Percentiles rank a stretch among this genome's conserved stretches.
These are phyloP conservation scores for Turnix velox DNA, from an alignment of 2,113 vertebrate genomes.

Conservation along the genomic window DNA sequence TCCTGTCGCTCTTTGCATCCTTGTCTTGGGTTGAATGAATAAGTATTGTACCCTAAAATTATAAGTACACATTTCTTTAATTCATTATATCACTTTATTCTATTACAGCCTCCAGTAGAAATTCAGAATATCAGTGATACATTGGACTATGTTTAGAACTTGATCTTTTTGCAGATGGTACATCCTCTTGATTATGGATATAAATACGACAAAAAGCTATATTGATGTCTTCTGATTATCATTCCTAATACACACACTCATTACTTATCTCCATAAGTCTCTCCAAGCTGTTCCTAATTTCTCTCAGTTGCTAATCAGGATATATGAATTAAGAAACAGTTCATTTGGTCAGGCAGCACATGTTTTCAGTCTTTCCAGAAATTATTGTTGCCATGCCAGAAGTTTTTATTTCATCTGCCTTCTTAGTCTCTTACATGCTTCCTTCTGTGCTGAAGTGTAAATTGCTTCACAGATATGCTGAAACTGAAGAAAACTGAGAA, in stretches of 20 bases:
- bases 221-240: background rate
- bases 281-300: background rate
- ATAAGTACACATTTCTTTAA: background rate
- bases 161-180: background rate
- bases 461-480: background rate
- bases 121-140: background rate
- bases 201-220: accelerated
- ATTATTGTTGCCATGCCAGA: background rate
- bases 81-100: background rate
- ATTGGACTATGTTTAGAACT: background rate
- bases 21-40: no score
- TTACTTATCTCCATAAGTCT: background rate
- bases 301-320: background rate
- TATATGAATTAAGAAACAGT: background rate
- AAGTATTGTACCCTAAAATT: background rate
- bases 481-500: background rate
- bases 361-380: background rate
- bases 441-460: background rate
- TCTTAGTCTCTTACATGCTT: background rate
- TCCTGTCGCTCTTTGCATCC: accelerated
- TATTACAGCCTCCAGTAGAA: background rate
- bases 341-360: background rate
- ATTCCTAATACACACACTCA: background rate
- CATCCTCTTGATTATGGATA: background rate
- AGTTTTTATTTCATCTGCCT: background rate